These are phyloP conservation scores for Sinocyclocheilus anshuiensis DNA, from an alignment of 2,113 vertebrate species.

Conservation along the genomic window DNA sequence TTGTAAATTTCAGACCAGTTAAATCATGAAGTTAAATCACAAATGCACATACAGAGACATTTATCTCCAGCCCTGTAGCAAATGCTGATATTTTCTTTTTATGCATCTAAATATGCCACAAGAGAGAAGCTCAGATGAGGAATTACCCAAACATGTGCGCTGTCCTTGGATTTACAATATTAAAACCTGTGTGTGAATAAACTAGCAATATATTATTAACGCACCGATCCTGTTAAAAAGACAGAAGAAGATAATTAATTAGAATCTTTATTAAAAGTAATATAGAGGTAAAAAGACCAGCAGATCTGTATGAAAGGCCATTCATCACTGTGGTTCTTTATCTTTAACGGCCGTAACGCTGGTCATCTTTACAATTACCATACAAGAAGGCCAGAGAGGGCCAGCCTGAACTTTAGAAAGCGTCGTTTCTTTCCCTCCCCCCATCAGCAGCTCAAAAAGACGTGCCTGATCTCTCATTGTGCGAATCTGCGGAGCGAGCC, in stretches of 20 bases:
- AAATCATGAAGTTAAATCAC: slow-evolving; percentile 20
- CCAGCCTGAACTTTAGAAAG: slow-evolving; percentile 64
- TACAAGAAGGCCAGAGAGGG: slow-evolving; percentile 64
- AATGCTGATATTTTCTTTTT: slow-evolving; percentile 39
- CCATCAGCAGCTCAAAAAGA: slow-evolving; percentile 66
- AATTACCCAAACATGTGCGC: slow-evolving; percentile 7
- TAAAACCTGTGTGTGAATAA: slow-evolving; percentile 3
- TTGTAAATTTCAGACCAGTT: slow-evolving; percentile 9
- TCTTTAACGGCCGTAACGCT: slow-evolving; percentile 68
- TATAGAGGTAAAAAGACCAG: not conserved
- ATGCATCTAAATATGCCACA: slow-evolving; percentile 35
- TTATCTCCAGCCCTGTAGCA: slow-evolving; percentile 29
- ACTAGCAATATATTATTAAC: slow-evolving; percentile 12
- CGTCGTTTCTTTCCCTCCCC: slow-evolving; percentile 65
- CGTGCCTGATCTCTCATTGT: slow-evolving; percentile 69
- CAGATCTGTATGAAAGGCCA: slow-evolving; percentile 15
- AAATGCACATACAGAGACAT: slow-evolving; percentile 20
- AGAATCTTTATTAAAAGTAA: not conserved
- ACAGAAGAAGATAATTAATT: not conserved
- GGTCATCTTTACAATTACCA: slow-evolving; percentile 65
- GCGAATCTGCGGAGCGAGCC: slow-evolving; percentile 70
- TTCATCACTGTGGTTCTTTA: slow-evolving; percentile 54
- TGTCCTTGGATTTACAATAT: slow-evolving; percentile 18
- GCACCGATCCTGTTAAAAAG: not conserved
- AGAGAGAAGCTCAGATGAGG: slow-evolving; percentile 15